A percentile compares a stretch with the other conserved stretches of the same genome.
phyloP scores from a whole-genome alignment of 1,140 invertebrate species.

The Panagrolaimus sp. region DNA sequence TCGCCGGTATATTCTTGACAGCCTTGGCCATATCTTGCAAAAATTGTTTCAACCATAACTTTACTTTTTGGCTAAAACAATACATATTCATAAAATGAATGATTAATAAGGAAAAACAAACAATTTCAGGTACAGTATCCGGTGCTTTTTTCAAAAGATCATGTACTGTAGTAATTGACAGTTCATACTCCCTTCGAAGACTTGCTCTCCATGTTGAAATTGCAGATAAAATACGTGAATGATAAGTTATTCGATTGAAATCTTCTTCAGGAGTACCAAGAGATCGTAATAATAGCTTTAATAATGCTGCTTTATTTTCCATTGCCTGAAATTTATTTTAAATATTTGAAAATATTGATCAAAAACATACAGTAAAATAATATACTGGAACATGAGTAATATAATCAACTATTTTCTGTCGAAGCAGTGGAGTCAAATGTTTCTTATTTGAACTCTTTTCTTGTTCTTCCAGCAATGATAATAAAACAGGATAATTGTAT shows the following conservation, averaged over 20 bases:
- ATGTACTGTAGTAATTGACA: background rate
- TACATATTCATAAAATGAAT: slow-evolving; percentile 57
- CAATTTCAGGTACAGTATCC: background rate
- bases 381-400: slow-evolving; percentile 88
- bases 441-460: slow-evolving; percentile 76
- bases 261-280: background rate
- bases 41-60: slow-evolving; percentile 6
- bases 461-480: slow-evolving; percentile 82
- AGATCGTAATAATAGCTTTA: background rate
- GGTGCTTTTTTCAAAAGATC: background rate
- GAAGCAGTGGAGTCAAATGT: slow-evolving; percentile 84
- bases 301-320: background rate
- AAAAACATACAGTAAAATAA: slow-evolving; percentile 74
- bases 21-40: slow-evolving; percentile 11
- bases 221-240: background rate
- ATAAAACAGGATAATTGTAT: slow-evolving; percentile 91
- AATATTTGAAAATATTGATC: slow-evolving; percentile 23
- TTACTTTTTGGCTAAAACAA: slow-evolving; percentile 56
- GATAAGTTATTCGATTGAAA: background rate
- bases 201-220: background rate
- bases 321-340: slow-evolving; percentile 65
- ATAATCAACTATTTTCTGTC: slow-evolving; percentile 67
- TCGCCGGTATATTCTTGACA: background rate
- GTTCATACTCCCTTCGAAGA: slow-evolving; percentile 14
- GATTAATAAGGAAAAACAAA: slow-evolving; percentile 56